Evolutionary conservation across 2,113 vertebrate species (phyloP).

Genomic region (Azemiops feae): DNA sequence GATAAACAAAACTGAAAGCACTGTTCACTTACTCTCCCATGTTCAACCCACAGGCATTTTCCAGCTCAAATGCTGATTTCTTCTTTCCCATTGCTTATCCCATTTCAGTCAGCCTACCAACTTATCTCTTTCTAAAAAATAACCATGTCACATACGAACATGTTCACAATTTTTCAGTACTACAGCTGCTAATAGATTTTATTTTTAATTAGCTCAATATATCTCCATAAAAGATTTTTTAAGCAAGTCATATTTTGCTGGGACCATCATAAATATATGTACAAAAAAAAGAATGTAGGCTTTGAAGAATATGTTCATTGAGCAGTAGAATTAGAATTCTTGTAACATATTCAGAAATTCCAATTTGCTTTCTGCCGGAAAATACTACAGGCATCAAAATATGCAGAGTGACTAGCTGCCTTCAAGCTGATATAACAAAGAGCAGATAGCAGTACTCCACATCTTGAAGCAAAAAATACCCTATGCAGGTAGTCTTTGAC

Average conservation of each 20-base stretch:
- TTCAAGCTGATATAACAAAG: neutral
- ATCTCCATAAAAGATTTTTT: neutral
- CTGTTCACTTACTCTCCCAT: neutral
- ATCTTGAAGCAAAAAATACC: neutral
- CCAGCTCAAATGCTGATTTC: neutral
- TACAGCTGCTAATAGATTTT: neutral
- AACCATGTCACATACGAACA: neutral
- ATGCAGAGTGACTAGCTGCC: neutral
- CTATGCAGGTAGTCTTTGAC: neutral
- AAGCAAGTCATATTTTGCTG: neutral
- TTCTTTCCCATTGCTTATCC: neutral
- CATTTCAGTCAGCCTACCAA: neutral
- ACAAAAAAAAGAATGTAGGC: neutral
- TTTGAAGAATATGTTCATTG: constrained; percentile 23
- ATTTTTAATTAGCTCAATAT: neutral
- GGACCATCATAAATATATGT: neutral
- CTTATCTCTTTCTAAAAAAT: neutral
- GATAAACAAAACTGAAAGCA: neutral
- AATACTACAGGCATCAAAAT: constrained; percentile 21
- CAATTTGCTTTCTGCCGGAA: constrained; percentile 51
- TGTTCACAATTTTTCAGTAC: neutral
- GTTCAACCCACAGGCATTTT: neutral
- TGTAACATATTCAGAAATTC: constrained; percentile 33
- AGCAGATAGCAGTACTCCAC: neutral
- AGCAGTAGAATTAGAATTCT: constrained; percentile 48